Evolutionary conservation across 2,888 invertebrate genomes (phyloP).

Genomic region (Druceiella hillmani): DNA sequence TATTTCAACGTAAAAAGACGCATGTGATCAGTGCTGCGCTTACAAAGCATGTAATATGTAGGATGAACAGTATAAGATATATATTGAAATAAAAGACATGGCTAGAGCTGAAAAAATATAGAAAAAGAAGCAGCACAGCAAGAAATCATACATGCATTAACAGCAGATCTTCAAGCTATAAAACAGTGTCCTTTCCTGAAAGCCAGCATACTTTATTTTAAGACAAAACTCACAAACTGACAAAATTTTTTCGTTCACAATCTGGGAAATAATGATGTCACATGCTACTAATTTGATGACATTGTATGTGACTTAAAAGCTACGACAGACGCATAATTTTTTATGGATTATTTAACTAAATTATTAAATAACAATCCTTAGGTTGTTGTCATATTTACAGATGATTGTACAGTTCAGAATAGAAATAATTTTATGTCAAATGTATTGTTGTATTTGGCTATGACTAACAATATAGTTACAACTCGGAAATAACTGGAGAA

Average conservation of each 20-base stretch:
- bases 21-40: slow-evolving; percentile 22
- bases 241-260: slow-evolving; percentile 28
- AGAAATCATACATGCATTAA: slow-evolving; percentile 20
- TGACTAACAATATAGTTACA: slow-evolving; percentile 17
- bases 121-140: slow-evolving; percentile 24
- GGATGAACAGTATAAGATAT: slow-evolving; percentile 18
- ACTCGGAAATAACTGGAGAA: slow-evolving; percentile 27
- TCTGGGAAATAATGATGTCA: slow-evolving; percentile 17
- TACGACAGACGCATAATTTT: slow-evolving; percentile 25
- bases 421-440: slow-evolving; percentile 18
- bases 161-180: slow-evolving; percentile 26
- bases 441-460: slow-evolving; percentile 18
- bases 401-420: too few species aligned
- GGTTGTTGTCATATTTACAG: too few species aligned
- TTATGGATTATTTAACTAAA: slow-evolving; percentile 24
- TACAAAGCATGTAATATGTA: slow-evolving; percentile 23
- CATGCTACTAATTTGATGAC: slow-evolving; percentile 28
- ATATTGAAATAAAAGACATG: slow-evolving; percentile 18
- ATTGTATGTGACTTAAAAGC: slow-evolving; percentile 25
- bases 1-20: slow-evolving; percentile 25
- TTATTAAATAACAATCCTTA: slow-evolving; percentile 19
- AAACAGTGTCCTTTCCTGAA: slow-evolving; percentile 25
- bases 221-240: slow-evolving; percentile 27
- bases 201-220: slow-evolving; percentile 28
- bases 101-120: slow-evolving; percentile 21